phyloP scores from a whole-genome alignment of 2,113 vertebrate genomes.

The Myocastor coypus region DNA sequence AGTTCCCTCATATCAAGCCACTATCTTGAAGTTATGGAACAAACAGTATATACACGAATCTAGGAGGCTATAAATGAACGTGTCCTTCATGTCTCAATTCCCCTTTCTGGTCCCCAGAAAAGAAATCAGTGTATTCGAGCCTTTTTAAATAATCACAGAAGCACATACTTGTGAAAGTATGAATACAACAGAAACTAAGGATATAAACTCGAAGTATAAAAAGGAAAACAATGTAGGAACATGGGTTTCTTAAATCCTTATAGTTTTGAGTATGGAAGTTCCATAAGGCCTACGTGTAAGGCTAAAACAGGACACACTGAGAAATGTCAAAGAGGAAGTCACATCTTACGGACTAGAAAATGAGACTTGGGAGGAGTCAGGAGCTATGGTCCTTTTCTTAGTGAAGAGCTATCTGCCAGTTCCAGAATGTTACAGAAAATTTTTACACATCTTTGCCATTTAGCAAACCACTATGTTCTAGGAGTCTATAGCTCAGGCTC shows the following conservation, averaged over 20 bases:
- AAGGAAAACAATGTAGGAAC: not conserved
- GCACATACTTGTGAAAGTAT: constrained; percentile 20
- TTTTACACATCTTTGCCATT: not conserved
- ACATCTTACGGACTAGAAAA: not conserved
- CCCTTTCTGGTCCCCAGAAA: constrained; percentile 22
- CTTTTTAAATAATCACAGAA: constrained; percentile 10
- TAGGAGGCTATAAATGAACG: not conserved
- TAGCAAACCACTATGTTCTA: not conserved
- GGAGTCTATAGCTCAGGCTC: not conserved
- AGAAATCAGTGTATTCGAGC: not conserved
- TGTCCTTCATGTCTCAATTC: constrained; percentile 33
- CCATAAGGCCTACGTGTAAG: not conserved
- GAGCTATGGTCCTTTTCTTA: not conserved
- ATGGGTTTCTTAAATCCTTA: not conserved
- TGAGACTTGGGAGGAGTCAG: not conserved
- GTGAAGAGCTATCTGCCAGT: not conserved
- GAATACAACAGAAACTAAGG: constrained; percentile 2
- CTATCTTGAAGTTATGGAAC: not conserved
- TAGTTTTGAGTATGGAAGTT: not conserved
- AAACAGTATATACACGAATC: not conserved
- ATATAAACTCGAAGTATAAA: constrained; percentile 11
- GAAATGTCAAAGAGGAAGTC: not conserved
- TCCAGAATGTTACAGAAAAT: not conserved
- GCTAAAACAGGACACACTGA: not conserved
- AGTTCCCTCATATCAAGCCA: constrained; percentile 35